These are phyloP conservation scores for Buceros bicornis DNA, from an alignment of 2,797 vertebrate genomes.

Conservation along the genomic window DNA sequence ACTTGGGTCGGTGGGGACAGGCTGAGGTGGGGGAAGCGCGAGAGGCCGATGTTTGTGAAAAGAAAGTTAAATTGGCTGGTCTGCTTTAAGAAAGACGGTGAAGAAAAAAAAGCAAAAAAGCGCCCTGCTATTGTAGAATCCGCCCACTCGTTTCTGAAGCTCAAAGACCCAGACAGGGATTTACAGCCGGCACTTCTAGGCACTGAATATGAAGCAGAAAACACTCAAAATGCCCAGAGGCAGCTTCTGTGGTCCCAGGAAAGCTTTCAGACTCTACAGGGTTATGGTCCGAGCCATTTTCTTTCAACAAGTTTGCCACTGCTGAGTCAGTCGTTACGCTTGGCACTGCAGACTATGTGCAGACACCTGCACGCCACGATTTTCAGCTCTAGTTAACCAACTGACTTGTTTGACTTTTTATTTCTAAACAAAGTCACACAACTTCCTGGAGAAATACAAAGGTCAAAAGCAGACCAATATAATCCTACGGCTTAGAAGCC, in stretches of 20 bases:
- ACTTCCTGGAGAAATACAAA: background rate
- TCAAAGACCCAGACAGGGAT: constrained; percentile 47
- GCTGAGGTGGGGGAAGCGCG: background rate
- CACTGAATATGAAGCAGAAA: constrained; percentile 45
- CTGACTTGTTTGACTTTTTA: background rate
- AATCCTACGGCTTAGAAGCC: background rate
- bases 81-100: constrained; percentile 33
- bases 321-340: background rate
- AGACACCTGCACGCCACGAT: background rate
- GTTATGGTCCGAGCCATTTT: constrained; percentile 21
- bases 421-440: background rate
- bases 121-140: constrained; percentile 64
- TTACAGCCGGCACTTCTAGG: constrained; percentile 57
- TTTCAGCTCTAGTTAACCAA: background rate
- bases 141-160: constrained; percentile 70
- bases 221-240: constrained; percentile 31
- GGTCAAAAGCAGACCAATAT: background rate
- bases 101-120: background rate
- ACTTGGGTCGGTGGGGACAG: constrained; percentile 31
- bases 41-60: constrained; percentile 13
- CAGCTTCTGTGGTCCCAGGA: background rate
- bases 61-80: constrained; percentile 19
- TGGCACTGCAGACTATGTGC: background rate
- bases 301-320: constrained; percentile 11
- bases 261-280: background rate